Evolutionary conservation across 2,888 invertebrate species (phyloP), one percentile per base, ranked within the genome.

Genomic region (Pheosia gnoma): DNA sequence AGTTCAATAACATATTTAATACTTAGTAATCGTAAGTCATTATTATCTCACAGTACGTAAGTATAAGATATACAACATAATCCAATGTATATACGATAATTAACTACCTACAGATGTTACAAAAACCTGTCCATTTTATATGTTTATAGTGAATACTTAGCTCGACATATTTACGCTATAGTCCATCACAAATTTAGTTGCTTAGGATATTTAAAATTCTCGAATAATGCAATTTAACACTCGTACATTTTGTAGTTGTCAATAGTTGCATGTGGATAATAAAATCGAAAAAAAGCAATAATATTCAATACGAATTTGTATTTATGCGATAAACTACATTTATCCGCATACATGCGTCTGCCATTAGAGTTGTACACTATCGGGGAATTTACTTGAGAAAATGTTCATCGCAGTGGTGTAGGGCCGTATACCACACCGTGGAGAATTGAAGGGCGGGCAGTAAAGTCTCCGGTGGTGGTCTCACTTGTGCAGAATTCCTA

Each of bases 71-170:
- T 71, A 62, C 70, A 75, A 72, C 68, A 69, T 71, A 66, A 70
- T 70, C 36, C 13, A 57, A 43, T 79, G 77, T 72, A 77, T 71
- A 77, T 77, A 75, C 59, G 65, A 74, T 67, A 62, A 72, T 75
- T 72, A 67, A 76, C 62, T 67, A 70, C 68, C 62, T 67, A 70
- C 68, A 65, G 66, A 77, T 68, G 69, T 74, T 75, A 62, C 64
- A 71, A 63, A 56, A 78, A 73, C 77, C 78, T 82, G 86, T 85
- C 84, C 86, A 86, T 84, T 86, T 87, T 85, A 76, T 81, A 83
- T 75, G 63, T 83, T 78, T 80, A 75, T 78, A 81, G 77, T 71
- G 54, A 71, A 72, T 66, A 65, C 69, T 67, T 55, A 69, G 68
- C 67, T 68, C 65, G 61, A 70, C 60, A 58, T 71, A 64, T 70